A percentile compares a stretch with the other conserved stretches of the same genome.
phyloP scores from a whole-genome alignment of 2,113 vertebrate species.

The Antechinus flavipes region DNA sequence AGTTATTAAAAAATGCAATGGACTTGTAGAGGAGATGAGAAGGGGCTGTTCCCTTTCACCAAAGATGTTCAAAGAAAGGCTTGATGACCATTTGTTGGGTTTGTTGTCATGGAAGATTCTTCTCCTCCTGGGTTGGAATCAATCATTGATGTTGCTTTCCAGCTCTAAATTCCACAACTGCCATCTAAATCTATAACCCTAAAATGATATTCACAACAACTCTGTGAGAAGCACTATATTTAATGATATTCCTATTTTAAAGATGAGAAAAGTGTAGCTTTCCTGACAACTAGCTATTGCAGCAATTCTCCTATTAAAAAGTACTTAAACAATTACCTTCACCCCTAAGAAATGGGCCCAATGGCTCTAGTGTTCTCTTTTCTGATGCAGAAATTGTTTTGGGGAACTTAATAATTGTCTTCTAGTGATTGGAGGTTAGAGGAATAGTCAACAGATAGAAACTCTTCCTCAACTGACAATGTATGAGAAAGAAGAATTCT shows the following conservation, averaged over 20 bases:
- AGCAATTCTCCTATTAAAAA: not conserved
- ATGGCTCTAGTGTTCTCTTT: not conserved
- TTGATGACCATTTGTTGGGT: not conserved
- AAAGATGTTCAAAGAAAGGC: not conserved
- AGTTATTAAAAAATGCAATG: not conserved
- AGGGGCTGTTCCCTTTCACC: not conserved
- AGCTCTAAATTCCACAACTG: not conserved
- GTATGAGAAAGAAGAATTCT: not conserved
- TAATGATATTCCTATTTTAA: not conserved
- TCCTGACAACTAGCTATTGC: not conserved
- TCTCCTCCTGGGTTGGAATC: not conserved
- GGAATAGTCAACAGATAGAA: not conserved
- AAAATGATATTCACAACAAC: not conserved
- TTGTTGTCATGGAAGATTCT: not conserved
- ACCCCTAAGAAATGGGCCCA: not conserved
- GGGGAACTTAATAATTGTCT: not conserved
- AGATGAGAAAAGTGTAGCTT: not conserved
- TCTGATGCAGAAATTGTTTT: not conserved
- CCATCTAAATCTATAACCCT: not conserved
- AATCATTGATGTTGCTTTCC: not conserved
- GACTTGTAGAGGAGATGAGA: not conserved
- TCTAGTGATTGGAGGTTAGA: not conserved
- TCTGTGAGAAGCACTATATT: not conserved
- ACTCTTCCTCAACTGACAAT: not conserved
- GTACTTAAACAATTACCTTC: not conserved